phyloP scores from a whole-genome alignment of 2,888 invertebrate genomes.

The Gymnoscelis rufifasciata region DNA sequence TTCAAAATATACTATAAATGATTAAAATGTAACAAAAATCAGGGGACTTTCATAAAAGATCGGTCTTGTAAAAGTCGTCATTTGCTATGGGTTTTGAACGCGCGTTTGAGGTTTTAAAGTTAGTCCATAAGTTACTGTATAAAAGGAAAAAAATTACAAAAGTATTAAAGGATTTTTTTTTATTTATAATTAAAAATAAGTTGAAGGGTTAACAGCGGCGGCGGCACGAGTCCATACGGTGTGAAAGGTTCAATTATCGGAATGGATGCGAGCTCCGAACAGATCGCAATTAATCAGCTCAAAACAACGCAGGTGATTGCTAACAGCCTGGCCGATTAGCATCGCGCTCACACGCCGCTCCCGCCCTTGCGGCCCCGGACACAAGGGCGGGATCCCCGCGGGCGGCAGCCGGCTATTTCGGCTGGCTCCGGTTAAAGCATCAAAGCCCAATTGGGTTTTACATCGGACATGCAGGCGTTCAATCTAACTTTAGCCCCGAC shows the following conservation, averaged over 20 bases:
- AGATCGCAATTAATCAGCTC: slow-evolving; percentile 67
- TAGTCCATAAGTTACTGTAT: no score
- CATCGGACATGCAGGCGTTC: slow-evolving; percentile 62
- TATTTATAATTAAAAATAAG: no score
- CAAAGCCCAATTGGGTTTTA: slow-evolving; percentile 72
- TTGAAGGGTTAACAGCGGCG: no score
- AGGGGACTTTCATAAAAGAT: no score
- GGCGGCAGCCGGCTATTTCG: slow-evolving; percentile 48
- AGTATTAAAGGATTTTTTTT: no score
- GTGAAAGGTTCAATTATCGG: slow-evolving; percentile 39
- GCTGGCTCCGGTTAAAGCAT: slow-evolving; percentile 64
- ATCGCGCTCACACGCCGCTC: slow-evolving; percentile 28
- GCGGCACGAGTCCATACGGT: background rate
- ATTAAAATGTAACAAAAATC: no score
- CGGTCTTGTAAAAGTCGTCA: no score
- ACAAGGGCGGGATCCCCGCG: slow-evolving; percentile 7
- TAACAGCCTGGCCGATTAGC: slow-evolving; percentile 66
- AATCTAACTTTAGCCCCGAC: slow-evolving; percentile 63
- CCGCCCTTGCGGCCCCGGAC: slow-evolving; percentile 7
- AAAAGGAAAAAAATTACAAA: no score
- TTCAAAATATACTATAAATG: no score
- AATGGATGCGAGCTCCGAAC: slow-evolving; percentile 41
- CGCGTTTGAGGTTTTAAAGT: no score
- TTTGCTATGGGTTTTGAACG: no score
- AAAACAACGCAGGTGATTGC: slow-evolving; percentile 69